phyloP scores from a whole-genome alignment of 2,113 vertebrate species.

The Erythrolamprus reginae region DNA sequence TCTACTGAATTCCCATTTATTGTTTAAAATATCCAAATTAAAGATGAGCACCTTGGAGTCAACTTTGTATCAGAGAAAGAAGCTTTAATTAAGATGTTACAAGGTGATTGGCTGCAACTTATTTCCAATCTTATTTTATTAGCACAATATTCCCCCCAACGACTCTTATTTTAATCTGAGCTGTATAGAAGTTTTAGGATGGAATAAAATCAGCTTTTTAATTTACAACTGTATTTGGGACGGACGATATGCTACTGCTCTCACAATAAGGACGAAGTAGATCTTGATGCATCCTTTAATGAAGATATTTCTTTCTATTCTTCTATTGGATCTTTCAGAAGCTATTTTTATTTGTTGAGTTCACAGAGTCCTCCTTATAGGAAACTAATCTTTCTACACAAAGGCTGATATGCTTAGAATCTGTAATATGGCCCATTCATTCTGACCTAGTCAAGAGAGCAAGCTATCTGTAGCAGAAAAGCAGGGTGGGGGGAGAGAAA shows the following conservation, averaged over 20 bases:
- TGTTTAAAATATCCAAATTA: slow-evolving; percentile 55
- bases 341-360: background rate
- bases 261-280: background rate
- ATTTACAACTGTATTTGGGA: slow-evolving; percentile 30
- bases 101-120: slow-evolving; percentile 59
- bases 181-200: slow-evolving; percentile 48
- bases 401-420: background rate
- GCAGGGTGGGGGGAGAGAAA: background rate
- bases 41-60: slow-evolving; percentile 43
- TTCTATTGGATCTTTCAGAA: background rate
- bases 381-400: slow-evolving; percentile 19
- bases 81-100: slow-evolving; percentile 56
- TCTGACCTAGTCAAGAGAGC: background rate
- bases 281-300: slow-evolving; percentile 9
- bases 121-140: slow-evolving; percentile 44
- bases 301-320: background rate
- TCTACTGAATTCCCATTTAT: slow-evolving; percentile 32
- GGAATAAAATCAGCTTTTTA: slow-evolving; percentile 52
- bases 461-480: slow-evolving; percentile 13
- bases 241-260: slow-evolving; percentile 14
- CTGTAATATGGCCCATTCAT: background rate
- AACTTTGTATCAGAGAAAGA: slow-evolving; percentile 47
- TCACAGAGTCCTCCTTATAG: background rate
- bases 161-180: slow-evolving; percentile 21
- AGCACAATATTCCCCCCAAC: slow-evolving; percentile 29